Conservation (phyloP, 2,797 vertebrate genomes). For the Chlorospingus semifuscus region DNA sequence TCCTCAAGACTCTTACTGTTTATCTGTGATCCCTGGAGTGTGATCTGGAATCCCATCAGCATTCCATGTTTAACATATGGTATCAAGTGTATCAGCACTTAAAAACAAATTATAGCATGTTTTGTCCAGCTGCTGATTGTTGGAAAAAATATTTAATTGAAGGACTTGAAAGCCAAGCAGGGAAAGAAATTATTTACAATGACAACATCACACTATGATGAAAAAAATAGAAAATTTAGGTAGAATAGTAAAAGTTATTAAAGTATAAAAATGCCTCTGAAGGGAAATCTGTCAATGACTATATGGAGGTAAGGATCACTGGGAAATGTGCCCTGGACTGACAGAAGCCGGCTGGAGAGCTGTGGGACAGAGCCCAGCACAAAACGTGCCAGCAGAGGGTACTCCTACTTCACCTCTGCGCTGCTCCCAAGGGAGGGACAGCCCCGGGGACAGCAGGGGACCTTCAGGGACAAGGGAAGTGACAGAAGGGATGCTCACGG, state of each 20-base stretch:
- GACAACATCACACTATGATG: neutral
- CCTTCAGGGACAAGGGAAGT: neutral
- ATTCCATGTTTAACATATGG: neutral
- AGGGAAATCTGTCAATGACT: neutral
- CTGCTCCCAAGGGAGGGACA: neutral
- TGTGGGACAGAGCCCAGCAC: neutral
- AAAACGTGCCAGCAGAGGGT: slow-evolving; percentile 46
- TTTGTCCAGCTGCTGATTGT: neutral
- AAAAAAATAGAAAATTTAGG: neutral
- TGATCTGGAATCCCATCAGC: neutral
- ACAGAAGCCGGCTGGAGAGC: neutral
- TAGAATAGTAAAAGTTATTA: neutral
- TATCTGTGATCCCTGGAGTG: neutral
- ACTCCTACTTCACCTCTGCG: neutral
- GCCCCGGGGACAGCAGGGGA: neutral
- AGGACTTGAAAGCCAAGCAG: neutral
- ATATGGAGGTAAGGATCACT: neutral
- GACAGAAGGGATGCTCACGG: neutral
- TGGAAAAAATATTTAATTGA: neutral
- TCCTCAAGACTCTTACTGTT: neutral
- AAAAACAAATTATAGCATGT: neutral
- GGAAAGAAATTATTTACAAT: neutral
- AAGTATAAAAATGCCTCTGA: neutral
- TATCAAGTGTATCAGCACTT: neutral
- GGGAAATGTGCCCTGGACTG: rapidly evolving